Base-by-base conservation (phyloP, 2,113 vertebrate species). In the Mionectes macconnelli region DNA sequence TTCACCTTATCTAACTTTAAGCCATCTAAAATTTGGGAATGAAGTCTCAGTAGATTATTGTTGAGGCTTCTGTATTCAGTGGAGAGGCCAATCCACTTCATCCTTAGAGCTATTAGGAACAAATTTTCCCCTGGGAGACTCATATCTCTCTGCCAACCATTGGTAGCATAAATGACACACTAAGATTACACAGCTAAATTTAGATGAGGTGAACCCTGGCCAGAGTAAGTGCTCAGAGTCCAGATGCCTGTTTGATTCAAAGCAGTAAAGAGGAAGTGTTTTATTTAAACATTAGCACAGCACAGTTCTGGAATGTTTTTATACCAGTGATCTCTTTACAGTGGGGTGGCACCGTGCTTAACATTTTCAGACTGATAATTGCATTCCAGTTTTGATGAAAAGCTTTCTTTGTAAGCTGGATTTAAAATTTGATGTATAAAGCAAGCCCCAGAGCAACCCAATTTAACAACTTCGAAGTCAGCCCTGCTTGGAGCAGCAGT, bases 331-430 rank as follows among this genome's bases (percentile, higher is more conserved):
- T 70, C 39, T 83, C 37, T 33, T 84, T 92, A 57, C n/a, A 42
- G 12, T 25, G 56, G 56, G n/a, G 88, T 2, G 8, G 75, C 49
- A 37, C 60, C 12, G 22, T 0, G 1, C 30, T 7, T 76, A 90
- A 62, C 24, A 0, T 70, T 90, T 81, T 47, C 64, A 87, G 72
- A 70, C 64, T 45, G 67, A 25, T 88, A 90, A 91, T 2, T 80
- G 42, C 76, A 57, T 93, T 87, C 66, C 57, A 66, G 60, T 91
- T 94, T 89, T 93, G 72, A 73, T 67, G 50, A 91, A 87, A 79
- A 93, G 44, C 45, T 89, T 85, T 85, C 78, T 95, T 95, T 91
- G 25, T 82, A 83, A 85, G 74, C 25, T 73, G 37, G 40, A 85
- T 93, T 92, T 92, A 75, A 84, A 86, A 60, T 52, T 2, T n/a